A percentile compares a stretch with the other conserved stretches of the same genome.
These are phyloP conservation scores for Parapsyche elsis DNA, from an alignment of 1,140 invertebrate genomes.

Conservation along the genomic window DNA sequence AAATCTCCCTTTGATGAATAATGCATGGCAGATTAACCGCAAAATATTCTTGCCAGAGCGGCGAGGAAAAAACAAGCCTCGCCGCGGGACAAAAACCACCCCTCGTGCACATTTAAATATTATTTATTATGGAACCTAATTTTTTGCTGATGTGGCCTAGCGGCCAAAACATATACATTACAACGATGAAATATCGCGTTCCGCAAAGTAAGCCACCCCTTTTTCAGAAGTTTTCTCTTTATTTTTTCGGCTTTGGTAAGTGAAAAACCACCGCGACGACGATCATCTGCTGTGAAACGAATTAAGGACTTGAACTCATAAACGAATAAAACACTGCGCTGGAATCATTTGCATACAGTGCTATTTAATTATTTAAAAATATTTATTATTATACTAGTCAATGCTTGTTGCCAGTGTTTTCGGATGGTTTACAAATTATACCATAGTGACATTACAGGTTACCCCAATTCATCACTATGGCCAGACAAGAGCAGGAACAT, in stretches of 20 bases:
- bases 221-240: neutral
- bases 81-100: slow-evolving; percentile 3
- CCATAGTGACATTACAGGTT: too few species aligned
- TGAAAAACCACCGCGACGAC: too few species aligned
- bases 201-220: neutral
- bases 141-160: neutral
- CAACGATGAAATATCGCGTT: slow-evolving; percentile 8
- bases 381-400: too few species aligned
- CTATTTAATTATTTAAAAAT: too few species aligned
- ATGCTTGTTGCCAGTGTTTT: too few species aligned
- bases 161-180: slow-evolving; percentile 27
- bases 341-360: too few species aligned
- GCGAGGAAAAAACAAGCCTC: neutral
- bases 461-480: too few species aligned
- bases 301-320: neutral
- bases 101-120: slow-evolving; percentile 37
- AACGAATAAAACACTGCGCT: neutral
- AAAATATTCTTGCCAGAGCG: slow-evolving; percentile 18
- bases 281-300: too few species aligned
- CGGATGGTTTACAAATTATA: too few species aligned
- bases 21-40: slow-evolving; percentile 40
- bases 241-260: neutral
- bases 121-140: slow-evolving; percentile 42
- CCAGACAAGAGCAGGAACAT: too few species aligned
- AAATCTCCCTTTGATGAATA: slow-evolving; percentile 33